These are phyloP conservation scores for Stichodactyla mertensii DNA, from an alignment of 64 coral and sea anemone species.

Conservation along the genomic window DNA sequence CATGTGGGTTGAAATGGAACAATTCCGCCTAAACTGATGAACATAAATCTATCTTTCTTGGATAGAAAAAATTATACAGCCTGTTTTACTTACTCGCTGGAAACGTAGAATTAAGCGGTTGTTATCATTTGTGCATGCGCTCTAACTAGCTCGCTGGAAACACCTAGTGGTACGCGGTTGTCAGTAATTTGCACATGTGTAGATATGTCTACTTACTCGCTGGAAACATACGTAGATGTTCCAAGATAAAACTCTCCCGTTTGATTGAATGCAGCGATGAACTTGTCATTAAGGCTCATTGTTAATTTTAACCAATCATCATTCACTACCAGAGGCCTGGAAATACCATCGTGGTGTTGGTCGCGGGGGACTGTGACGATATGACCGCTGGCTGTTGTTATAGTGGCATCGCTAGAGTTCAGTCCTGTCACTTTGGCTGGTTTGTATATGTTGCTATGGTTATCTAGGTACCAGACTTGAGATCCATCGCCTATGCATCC, in stretches of 20 bases:
- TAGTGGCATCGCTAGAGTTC: background rate
- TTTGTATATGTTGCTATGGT: background rate
- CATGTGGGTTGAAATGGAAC: no score
- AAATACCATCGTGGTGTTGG: background rate
- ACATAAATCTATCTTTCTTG: no score
- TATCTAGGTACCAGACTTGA: slow-evolving; percentile 2
- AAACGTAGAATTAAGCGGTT: no score
- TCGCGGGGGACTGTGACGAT: background rate
- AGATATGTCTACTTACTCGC: background rate
- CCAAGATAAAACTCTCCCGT: background rate
- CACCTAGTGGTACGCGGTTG: background rate
- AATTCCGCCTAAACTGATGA: no score
- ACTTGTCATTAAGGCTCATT: background rate
- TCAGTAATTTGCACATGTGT: background rate
- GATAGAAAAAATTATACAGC: no score
- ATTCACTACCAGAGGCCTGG: background rate
- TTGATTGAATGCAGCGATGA: slow-evolving; percentile 11
- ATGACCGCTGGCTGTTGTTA: background rate
- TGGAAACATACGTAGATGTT: background rate
- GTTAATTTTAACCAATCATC: slow-evolving; percentile 12
- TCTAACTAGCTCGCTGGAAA: no score
- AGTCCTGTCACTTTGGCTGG: background rate
- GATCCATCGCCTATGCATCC: background rate
- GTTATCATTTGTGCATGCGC: no score
- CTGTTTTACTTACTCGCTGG: no score